Conservation (phyloP, 2,888 invertebrate genomes). For the Carcina quercana region DNA sequence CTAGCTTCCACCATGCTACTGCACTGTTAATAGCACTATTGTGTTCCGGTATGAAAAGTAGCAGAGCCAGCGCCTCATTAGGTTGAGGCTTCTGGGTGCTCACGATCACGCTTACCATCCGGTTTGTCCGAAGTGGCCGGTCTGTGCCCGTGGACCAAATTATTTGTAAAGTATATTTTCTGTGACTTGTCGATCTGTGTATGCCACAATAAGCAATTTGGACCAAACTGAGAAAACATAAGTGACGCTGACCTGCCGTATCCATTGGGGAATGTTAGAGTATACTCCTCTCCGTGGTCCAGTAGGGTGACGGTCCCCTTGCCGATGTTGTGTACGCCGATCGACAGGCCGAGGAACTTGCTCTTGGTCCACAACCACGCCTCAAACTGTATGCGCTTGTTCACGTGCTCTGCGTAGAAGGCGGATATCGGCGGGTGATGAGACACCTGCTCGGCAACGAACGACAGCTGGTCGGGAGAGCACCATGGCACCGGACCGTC, state of each 20-base stretch:
- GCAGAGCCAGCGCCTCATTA: too few relatives aligned
- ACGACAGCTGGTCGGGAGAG: constrained; percentile 88
- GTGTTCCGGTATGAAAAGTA: too few relatives aligned
- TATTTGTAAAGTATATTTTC: too few relatives aligned
- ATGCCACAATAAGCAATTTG: too few relatives aligned
- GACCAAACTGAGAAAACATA: too few relatives aligned
- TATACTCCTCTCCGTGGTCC: constrained; percentile 94
- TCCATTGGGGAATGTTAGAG: constrained; percentile 97
- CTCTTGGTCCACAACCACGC: constrained; percentile 99
- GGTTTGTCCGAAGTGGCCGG: too few relatives aligned
- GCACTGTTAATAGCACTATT: too few relatives aligned
- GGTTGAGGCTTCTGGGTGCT: too few relatives aligned
- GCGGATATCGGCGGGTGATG: constrained; percentile 99
- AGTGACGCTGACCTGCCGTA: constrained; percentile 87
- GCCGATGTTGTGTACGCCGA: constrained; percentile 98
- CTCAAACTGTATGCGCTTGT: constrained; percentile 93
- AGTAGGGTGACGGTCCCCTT: constrained; percentile 93
- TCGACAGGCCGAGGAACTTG: constrained; percentile 97
- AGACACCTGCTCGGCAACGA: constrained; percentile 98
- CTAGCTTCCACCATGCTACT: not conserved
- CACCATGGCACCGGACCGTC: constrained; percentile 97
- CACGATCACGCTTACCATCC: too few relatives aligned
- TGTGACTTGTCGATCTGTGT: too few relatives aligned
- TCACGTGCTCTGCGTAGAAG: constrained; percentile 97
- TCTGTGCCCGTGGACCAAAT: too few relatives aligned